Percentiles rank a stretch among this genome's conserved stretches.
Evolutionary conservation across 2,888 invertebrate genomes (phyloP).

Genomic region (Rotaria sp.): DNA sequence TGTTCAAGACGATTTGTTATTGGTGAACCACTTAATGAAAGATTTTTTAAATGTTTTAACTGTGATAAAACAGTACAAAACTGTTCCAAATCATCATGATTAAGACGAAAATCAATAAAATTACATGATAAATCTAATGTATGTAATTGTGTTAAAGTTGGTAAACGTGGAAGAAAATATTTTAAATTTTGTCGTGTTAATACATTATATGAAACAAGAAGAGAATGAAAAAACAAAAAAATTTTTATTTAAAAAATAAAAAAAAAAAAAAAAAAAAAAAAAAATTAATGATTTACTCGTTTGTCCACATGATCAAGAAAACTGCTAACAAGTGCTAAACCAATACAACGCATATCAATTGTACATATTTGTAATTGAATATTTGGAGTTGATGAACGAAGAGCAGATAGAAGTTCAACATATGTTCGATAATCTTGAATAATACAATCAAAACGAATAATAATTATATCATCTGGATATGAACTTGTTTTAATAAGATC

Average conservation of each 20-base stretch:
- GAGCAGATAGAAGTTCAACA: conserved; percentile 36
- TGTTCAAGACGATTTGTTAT: conserved; percentile 29
- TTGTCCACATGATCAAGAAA: conserved; percentile 23
- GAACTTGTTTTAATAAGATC: conserved; percentile 37
- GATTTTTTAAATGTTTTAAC: conserved; percentile 30
- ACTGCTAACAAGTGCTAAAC: conserved; percentile 1
- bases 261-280: neutral
- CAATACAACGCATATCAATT: conserved; percentile 27
- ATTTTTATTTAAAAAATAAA: too few species aligned
- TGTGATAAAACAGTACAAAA: conserved; percentile 8
- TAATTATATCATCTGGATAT: conserved; percentile 31
- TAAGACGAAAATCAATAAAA: conserved; percentile 39
- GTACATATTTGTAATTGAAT: conserved; percentile 29
- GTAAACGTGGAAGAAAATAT: conserved; percentile 10
- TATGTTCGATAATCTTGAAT: conserved; percentile 36
- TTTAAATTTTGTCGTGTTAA: conserved; percentile 13
- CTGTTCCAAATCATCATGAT: conserved; percentile 14
- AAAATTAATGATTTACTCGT: neutral
- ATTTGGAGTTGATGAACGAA: neutral
- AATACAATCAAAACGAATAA: conserved; percentile 39
- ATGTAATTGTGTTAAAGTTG: neutral
- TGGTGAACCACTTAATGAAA: conserved; percentile 39
- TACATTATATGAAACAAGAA: conserved; percentile 3
- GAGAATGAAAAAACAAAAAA: neutral
- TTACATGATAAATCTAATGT: conserved; percentile 40